A percentile compares a stretch with the other conserved stretches of the same genome.
These are phyloP conservation scores for Spodoptera littoralis DNA, from an alignment of 2,888 invertebrate species.

Conservation along the genomic window DNA sequence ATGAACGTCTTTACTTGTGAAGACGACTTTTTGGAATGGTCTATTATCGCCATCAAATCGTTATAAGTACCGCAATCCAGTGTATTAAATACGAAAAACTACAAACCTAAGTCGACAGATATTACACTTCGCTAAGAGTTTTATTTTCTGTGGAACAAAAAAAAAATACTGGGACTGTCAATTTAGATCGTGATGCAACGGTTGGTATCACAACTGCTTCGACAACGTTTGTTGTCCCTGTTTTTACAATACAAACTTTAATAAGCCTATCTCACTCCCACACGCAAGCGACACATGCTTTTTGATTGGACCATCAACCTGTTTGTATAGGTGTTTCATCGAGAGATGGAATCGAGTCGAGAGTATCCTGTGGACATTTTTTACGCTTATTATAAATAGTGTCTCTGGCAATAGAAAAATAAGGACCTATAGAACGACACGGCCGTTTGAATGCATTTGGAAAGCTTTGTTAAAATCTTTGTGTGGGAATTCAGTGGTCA, in stretches of 20 bases:
- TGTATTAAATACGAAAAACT: constrained; percentile 19
- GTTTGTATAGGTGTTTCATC: constrained; percentile 64
- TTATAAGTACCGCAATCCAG: constrained; percentile 10
- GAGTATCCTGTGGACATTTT: constrained; percentile 43
- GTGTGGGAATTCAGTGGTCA: constrained; percentile 64
- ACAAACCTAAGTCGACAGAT: constrained; percentile 13
- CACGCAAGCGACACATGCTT: constrained; percentile 62
- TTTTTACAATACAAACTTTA: constrained; percentile 48
- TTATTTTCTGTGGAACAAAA: constrained; percentile 31
- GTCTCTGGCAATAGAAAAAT: constrained; percentile 33
- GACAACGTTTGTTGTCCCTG: constrained; percentile 57
- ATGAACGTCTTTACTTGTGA: constrained; percentile 9
- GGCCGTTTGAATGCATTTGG: constrained; percentile 32
- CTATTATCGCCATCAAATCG: constrained; percentile 20
- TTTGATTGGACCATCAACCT: constrained; percentile 77
- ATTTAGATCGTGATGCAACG: constrained; percentile 46
- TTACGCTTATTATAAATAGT: constrained; percentile 36
- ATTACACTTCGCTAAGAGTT: constrained; percentile 31
- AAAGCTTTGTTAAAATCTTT: constrained; percentile 49
- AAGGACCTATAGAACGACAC: constrained; percentile 40
- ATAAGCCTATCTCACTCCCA: constrained; percentile 61
- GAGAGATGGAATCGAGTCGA: constrained; percentile 36
- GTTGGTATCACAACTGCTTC: constrained; percentile 37
- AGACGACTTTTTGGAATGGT: constrained; percentile 1
- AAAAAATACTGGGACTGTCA: constrained; percentile 50